Evolutionary conservation across 2,113 vertebrate genomes (phyloP).

Genomic region (Urocynchramus pylzowi): DNA sequence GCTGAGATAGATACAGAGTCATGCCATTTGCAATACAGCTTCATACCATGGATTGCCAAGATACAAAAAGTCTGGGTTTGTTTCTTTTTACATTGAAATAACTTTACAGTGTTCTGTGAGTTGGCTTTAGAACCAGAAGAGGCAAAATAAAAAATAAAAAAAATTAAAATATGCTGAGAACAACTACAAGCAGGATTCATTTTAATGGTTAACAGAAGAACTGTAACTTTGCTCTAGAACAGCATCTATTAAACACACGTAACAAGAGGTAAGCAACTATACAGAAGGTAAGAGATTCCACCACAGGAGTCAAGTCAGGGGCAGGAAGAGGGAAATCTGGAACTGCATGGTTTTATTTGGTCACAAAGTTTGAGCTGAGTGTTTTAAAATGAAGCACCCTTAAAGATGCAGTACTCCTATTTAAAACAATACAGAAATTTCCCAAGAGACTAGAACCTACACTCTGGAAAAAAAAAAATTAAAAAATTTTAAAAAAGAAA

Average conservation of each 20-base stretch:
- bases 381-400: slow-evolving; percentile 52
- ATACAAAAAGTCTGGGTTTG: slow-evolving; percentile 39
- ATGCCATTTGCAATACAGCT: slow-evolving; percentile 50
- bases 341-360: slow-evolving; percentile 42
- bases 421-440: slow-evolving; percentile 60
- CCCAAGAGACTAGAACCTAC: slow-evolving; percentile 52
- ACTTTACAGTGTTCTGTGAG: slow-evolving; percentile 44
- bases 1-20: slow-evolving; percentile 41
- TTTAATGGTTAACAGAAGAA: slow-evolving; percentile 47
- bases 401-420: slow-evolving; percentile 46
- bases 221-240: slow-evolving; percentile 21
- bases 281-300: slow-evolving; percentile 31
- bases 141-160: neutral
- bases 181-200: slow-evolving; percentile 23
- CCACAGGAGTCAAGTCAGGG: slow-evolving; percentile 22
- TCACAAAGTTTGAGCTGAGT: slow-evolving; percentile 38
- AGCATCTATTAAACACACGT: slow-evolving; percentile 33
- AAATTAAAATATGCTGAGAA: slow-evolving; percentile 5
- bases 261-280: slow-evolving; percentile 41
- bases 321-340: neutral
- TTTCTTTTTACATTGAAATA: slow-evolving; percentile 24
- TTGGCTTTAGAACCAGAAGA: slow-evolving; percentile 20
- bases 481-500: neutral
- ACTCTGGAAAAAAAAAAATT: slow-evolving; percentile 11
- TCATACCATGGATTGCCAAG: slow-evolving; percentile 34